phyloP scores from a whole-genome alignment of 2,797 vertebrate species.

The Sciurus vulgaris region DNA sequence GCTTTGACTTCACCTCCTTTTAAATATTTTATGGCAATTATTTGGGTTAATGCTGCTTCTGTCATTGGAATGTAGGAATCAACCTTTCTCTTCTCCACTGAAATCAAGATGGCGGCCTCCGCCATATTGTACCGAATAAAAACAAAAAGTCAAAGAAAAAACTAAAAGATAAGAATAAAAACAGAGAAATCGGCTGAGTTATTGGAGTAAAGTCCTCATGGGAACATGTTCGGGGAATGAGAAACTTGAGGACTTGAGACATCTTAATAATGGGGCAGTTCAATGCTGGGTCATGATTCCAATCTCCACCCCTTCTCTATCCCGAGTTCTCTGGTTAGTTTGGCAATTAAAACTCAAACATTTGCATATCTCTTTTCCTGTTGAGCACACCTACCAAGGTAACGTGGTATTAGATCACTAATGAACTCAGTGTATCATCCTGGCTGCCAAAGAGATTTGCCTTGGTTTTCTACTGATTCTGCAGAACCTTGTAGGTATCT shows the following conservation, averaged over 20 bases:
- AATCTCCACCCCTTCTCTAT: accelerated
- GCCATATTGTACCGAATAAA: neutral
- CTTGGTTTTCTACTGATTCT: neutral
- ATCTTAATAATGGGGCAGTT: neutral
- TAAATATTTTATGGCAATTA: neutral
- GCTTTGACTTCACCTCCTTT: neutral
- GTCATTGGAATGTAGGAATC: neutral
- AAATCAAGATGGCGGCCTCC: neutral
- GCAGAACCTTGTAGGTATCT: neutral
- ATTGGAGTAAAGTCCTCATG: accelerated
- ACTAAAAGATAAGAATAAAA: neutral
- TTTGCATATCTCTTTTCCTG: neutral
- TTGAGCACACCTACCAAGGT: neutral
- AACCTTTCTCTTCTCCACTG: too few relatives aligned
- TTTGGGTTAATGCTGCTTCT: neutral
- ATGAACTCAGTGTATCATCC: neutral
- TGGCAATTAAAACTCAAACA: neutral
- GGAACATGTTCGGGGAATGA: accelerated
- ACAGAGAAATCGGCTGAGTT: neutral
- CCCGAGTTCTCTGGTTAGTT: neutral
- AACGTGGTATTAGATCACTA: neutral
- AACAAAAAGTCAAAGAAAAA: neutral
- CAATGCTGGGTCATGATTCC: neutral
- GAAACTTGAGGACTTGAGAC: accelerated
- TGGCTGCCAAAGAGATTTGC: neutral